Conservation (phyloP, 1,140 invertebrate genomes). For the Cydia strobilella region DNA sequence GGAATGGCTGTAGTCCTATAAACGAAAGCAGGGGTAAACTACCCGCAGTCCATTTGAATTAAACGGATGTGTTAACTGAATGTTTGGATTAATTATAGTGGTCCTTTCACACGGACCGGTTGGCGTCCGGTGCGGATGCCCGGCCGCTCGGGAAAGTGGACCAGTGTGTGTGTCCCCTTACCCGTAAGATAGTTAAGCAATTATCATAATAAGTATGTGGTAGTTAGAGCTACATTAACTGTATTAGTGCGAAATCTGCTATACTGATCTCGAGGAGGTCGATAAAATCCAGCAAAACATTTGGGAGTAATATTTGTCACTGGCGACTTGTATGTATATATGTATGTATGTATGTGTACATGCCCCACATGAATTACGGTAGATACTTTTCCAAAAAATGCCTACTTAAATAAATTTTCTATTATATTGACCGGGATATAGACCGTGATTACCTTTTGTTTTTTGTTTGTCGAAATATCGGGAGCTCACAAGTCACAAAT, state of each 20-base stretch:
- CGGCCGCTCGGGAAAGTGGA: slow-evolving; percentile 12
- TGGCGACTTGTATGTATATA: no score
- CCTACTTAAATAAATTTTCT: no score
- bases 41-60: slow-evolving; percentile 14
- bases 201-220: slow-evolving; percentile 13
- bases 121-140: background rate
- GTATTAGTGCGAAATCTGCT: background rate
- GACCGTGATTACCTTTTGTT: no score
- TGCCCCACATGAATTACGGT: no score
- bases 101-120: slow-evolving; percentile 27
- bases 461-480: no score
- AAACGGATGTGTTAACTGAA: slow-evolving; percentile 21
- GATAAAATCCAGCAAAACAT: background rate
- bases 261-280: background rate
- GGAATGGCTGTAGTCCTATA: no score
- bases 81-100: slow-evolving; percentile 23
- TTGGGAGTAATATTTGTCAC: no score
- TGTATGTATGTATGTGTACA: no score
- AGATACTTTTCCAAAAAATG: no score
- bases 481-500: no score
- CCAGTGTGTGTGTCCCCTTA: slow-evolving; percentile 19
- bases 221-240: background rate
- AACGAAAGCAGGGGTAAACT: background rate
- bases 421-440: no score
- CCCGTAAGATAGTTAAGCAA: slow-evolving; percentile 13